These are phyloP conservation scores for Apteryx owenii DNA, from an alignment of 2,113 vertebrate species.

Conservation along the genomic window DNA sequence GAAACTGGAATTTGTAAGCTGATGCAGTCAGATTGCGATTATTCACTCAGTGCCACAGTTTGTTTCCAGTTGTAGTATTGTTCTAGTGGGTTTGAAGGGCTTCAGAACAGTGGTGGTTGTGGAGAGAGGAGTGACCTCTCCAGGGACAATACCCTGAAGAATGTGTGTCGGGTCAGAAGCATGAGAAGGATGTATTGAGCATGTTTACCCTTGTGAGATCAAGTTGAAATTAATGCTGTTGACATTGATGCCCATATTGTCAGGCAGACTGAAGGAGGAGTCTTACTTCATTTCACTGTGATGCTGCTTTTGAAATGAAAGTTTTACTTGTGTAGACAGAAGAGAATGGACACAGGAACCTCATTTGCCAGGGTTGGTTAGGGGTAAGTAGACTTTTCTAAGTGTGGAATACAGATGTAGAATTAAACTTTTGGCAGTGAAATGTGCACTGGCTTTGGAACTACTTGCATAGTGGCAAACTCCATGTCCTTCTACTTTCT, in stretches of 20 bases:
- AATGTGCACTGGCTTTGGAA: not conserved
- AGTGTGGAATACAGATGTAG: not conserved
- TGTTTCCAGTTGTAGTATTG: not conserved
- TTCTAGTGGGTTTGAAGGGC: not conserved
- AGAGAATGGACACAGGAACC: not conserved
- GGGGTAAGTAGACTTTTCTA: not conserved
- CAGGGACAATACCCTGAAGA: not conserved
- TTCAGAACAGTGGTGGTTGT: not conserved
- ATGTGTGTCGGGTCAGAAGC: rapidly evolving
- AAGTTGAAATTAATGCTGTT: not conserved
- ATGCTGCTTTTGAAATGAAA: not conserved
- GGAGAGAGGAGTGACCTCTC: not conserved
- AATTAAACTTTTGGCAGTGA: not conserved
- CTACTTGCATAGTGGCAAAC: not conserved
- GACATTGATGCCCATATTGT: not conserved
- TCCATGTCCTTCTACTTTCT: not conserved
- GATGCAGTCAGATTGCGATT: not conserved
- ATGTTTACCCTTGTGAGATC: not conserved
- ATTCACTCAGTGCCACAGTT: not conserved
- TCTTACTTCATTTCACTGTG: not conserved
- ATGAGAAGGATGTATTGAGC: not conserved
- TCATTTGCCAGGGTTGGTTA: not conserved
- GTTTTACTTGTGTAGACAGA: not conserved
- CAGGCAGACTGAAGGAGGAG: not conserved
- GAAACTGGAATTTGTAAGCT: not conserved